Evolutionary conservation across 2,797 vertebrate species (phyloP), one percentile per base, ranked within the genome.

Genomic region (Ciconia nigra): DNA sequence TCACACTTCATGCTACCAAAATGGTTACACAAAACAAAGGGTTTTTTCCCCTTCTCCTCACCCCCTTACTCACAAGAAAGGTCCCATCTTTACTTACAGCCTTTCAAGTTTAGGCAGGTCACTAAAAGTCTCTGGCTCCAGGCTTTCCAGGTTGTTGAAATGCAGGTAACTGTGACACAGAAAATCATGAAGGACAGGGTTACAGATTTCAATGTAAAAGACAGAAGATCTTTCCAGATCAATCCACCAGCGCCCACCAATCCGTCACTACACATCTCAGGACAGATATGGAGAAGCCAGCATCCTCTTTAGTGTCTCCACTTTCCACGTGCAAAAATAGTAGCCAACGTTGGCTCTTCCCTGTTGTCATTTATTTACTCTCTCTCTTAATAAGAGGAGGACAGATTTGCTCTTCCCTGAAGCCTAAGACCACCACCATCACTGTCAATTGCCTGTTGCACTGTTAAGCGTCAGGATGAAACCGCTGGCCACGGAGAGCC

Each of bases 31-130:
- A 55, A 82, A 89, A 29, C 3, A 2, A 89, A 79, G 25, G 3
- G 1, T 0, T 4, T 52, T 76, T 17, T 11, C 20, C 49, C 49
- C 15, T 74, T 69, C 44, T 86, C 52, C 41, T 69, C 55, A 79
- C 8, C 10, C 46, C 15, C 25, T 55, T 21, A 29, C 16, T 73
- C 54, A 35, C 31, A 81, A 55, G 8, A 26, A 88, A 84, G 33
- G 10, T 9, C 55, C n/a, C 28, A n/a, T 73, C 44, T 72, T 72
- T 83, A 98, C 97, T 98, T 91, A 98, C 98, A 98, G 96, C 77
- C 98, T 95, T 94, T 98, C 98, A 88, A 98, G 97, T 74, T 97
- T 97, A 12, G 98, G 97, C 54, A 98, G 90, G 80, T 98, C 95
- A 31, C 96, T 97, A 12, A 98, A 98, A 16, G 97, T 98, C 74